Base-by-base conservation (phyloP, 1,140 invertebrate species). In the Mamestra configurata region DNA sequence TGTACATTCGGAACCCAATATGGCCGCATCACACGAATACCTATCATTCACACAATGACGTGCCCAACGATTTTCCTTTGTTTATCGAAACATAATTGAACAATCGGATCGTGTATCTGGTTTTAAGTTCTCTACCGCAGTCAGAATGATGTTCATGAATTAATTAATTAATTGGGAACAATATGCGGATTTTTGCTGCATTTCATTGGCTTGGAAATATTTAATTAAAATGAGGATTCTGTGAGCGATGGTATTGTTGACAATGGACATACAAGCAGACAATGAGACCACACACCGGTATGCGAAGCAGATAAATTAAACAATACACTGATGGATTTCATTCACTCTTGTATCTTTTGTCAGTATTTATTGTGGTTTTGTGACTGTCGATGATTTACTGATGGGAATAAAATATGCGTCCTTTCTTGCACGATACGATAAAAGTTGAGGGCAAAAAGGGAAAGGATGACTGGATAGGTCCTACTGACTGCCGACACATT, bases 141-240 rank as follows among this genome's bases (percentile, higher is more conserved):
- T 1, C 59, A 27, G 35, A 66, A 66, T 66, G 61, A 37, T 66
- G 10, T 40, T 66, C 61, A 66, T 40, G 22, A 31, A 40, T 66
- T 66, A 20, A 43, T 66, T 66, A 4, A 40, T 40, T 22, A 20
- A 20, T 37, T 66, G 61, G 31, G 20, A 66, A 66, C 35, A n/a
- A 20, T 66, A 20, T 49, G 40, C 40, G 40, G 11, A 11, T 49
- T 49, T 57, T 24, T 13, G 1, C 3, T 13, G 24, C 20, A 6
- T 24, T 57, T 13, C 24, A 59, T 13, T 27, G 11, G 4, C 27
- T 15, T 4, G 8, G 11, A 59, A 24, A 13, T 59, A 59, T 59
- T 59, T 59, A 59, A 59, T 59, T 59, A 27, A 59, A 59, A 49
- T 59, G 55, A 59, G 55, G 31, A 59, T 59, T n/a, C 2, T n/a